Percentiles rank a stretch among this genome's conserved stretches.
Evolutionary conservation across 2,113 vertebrate genomes (phyloP).

Genomic region (Eonycteris spelaea): DNA sequence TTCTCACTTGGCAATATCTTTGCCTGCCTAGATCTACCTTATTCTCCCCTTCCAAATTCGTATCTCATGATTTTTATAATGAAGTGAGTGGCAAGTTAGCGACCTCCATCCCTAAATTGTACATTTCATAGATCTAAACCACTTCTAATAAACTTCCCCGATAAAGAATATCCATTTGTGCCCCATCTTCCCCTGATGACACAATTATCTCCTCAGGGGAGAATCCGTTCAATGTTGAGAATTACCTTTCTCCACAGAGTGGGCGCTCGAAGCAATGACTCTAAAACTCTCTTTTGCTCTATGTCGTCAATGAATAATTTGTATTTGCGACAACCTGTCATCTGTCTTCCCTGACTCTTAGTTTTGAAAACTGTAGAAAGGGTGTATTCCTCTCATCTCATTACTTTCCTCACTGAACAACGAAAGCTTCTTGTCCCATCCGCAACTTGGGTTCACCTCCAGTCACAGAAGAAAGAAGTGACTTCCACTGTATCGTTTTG

Average conservation of each 20-base stretch:
- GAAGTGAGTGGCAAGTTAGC: conserved; percentile 4
- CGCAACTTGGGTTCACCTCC: not conserved
- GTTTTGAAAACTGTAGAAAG: not conserved
- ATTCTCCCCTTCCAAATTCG: not conserved
- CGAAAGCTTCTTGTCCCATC: not conserved
- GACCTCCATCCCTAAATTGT: not conserved
- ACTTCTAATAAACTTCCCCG: conserved; percentile 43
- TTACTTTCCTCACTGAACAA: not conserved
- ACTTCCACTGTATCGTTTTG: not conserved
- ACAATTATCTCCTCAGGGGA: conserved; percentile 64
- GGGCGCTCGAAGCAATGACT: not conserved
- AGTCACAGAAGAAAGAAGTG: not conserved
- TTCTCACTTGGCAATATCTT: not conserved
- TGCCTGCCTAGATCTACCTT: not conserved
- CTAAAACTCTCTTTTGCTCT: not conserved
- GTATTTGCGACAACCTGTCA: not conserved
- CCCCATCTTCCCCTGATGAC: conserved; percentile 16
- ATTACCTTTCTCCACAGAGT: conserved; percentile 36
- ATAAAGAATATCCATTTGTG: conserved; percentile 35
- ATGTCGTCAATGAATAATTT: conserved; percentile 36
- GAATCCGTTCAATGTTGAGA: conserved; percentile 56
- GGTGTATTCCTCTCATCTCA: not conserved
- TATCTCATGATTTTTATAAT: conserved; percentile 10
- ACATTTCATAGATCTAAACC: conserved; percentile 40
- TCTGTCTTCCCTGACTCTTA: not conserved